A percentile compares a stretch with the other conserved stretches of the same genome.
phyloP scores from a whole-genome alignment of 1,140 invertebrate genomes.

The Panulirus ornatus region DNA sequence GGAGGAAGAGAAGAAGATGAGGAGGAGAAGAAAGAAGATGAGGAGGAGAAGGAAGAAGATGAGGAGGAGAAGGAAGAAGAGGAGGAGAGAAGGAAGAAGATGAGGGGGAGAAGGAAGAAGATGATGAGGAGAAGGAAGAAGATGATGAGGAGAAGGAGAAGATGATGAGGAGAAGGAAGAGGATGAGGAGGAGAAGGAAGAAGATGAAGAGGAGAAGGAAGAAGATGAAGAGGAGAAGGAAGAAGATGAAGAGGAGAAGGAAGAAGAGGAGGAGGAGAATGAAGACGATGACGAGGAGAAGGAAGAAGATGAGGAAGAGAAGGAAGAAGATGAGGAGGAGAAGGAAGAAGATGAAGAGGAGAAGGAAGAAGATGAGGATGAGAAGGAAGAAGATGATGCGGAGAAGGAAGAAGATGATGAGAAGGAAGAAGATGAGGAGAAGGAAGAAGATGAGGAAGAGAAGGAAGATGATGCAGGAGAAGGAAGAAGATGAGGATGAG shows the following conservation, averaged over 20 bases:
- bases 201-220: not conserved
- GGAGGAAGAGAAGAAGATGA: not conserved
- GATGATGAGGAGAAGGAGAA: not conserved
- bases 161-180: not conserved
- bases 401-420: not conserved
- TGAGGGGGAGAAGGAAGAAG: not conserved
- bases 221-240: not conserved
- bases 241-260: not conserved
- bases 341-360: constrained; percentile 4
- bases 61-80: not conserved
- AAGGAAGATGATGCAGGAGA: no score
- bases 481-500: not conserved
- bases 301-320: not conserved
- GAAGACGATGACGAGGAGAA: not conserved
- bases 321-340: constrained; percentile 24
- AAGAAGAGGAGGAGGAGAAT: not conserved
- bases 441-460: not conserved
- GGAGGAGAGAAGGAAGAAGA: not conserved
- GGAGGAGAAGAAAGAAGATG: not conserved
- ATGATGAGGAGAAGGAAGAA: not conserved
- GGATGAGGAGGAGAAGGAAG: not conserved
- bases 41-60: not conserved
- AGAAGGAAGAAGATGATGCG: not conserved
- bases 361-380: not conserved
- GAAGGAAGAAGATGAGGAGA: not conserved